These are phyloP conservation scores for Calypte anna DNA, from an alignment of 2,113 vertebrate species.

Conservation along the genomic window DNA sequence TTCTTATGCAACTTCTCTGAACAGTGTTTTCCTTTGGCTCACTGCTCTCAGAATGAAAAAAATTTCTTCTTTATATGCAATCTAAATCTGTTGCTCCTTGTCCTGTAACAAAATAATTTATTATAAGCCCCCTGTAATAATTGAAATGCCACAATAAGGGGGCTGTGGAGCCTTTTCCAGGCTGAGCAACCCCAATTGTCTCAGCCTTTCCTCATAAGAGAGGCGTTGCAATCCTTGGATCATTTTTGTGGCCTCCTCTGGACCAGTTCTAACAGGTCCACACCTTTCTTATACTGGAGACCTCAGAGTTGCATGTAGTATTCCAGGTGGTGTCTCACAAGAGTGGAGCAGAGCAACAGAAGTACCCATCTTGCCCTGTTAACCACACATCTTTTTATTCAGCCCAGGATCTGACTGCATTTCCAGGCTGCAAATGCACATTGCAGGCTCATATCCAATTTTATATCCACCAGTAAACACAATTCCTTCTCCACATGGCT, in stretches of 20 bases:
- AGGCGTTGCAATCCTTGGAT: no score
- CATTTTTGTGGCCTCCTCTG: no score
- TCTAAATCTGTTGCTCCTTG: not conserved
- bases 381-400: not conserved
- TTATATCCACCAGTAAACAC: not conserved
- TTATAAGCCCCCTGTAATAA: no score
- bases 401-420: not conserved
- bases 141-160: not conserved
- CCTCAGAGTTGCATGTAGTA: no score
- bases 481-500: not conserved
- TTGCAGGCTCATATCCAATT: not conserved
- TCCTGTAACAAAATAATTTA: not conserved
- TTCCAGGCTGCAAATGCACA: not conserved
- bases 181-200: no score
- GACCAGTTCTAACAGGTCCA: no score
- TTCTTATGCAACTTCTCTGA: no score
- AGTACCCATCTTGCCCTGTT: not conserved
- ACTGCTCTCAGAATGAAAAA: not conserved
- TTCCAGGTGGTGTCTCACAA: not conserved
- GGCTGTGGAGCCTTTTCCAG: not conserved
- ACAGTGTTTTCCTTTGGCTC: not conserved
- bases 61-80: not conserved
- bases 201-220: no score
- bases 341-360: not conserved
- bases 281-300: no score